A percentile compares a stretch with the other conserved stretches of the same genome.
phyloP scores from a whole-genome alignment of 2,797 vertebrate species.

The Lycodopsis pacificus region DNA sequence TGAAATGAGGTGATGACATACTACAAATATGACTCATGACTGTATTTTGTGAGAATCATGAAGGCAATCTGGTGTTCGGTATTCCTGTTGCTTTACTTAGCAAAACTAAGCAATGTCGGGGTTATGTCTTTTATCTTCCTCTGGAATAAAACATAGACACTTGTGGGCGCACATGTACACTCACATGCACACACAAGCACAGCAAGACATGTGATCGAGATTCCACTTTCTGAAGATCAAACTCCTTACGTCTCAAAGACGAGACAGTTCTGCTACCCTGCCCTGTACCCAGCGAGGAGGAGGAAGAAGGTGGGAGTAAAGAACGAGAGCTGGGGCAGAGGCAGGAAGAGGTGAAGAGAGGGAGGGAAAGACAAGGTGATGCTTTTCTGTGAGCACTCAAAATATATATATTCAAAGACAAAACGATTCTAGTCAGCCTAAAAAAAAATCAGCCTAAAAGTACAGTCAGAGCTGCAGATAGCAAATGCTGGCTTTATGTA shows the following conservation, averaged over 20 bases:
- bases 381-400: conserved; percentile 28
- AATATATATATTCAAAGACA: conserved; percentile 24
- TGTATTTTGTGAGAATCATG: conserved; percentile 37
- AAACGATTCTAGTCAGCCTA: conserved; percentile 10
- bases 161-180: conserved; percentile 41
- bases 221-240: conserved; percentile 78
- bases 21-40: conserved; percentile 46
- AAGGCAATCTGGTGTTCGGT: conserved; percentile 36
- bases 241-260: conserved; percentile 75
- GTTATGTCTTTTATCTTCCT: conserved; percentile 64
- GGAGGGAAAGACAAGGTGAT: conserved; percentile 40
- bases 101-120: conserved; percentile 46
- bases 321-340: conserved; percentile 44
- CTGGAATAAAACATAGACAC: conserved; percentile 58
- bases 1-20: conserved; percentile 28
- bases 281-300: conserved; percentile 64
- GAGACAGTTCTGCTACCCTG: conserved; percentile 71
- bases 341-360: conserved; percentile 47
- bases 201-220: conserved; percentile 70
- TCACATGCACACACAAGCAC: conserved; percentile 53
- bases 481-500: conserved; percentile 12
- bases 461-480: conserved; percentile 1
- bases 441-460: background rate
- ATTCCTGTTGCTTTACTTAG: conserved; percentile 62
- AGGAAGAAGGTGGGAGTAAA: conserved; percentile 60